A percentile compares a stretch with the other conserved stretches of the same genome.
Evolutionary conservation across 2,888 invertebrate genomes (phyloP).

Genomic region (Acanthococcus lagerstroemiae): DNA sequence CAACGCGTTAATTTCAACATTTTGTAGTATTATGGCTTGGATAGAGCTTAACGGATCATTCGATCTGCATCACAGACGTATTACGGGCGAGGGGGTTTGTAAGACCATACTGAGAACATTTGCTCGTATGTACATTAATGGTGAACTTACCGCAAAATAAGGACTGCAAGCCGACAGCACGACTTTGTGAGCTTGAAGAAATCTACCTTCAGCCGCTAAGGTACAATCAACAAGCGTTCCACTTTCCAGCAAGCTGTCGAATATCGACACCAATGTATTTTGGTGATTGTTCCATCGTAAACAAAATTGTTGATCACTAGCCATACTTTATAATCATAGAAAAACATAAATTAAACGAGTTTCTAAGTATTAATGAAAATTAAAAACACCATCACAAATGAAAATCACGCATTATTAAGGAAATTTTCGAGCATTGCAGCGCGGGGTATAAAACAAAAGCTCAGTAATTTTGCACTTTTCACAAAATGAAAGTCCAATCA

Average conservation of each 20-base stretch:
- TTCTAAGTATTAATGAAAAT: neutral
- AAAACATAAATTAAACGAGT: slow-evolving; percentile 18
- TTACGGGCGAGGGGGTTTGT: too few species aligned
- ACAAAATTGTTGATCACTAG: slow-evolving; percentile 76
- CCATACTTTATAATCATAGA: slow-evolving; percentile 17
- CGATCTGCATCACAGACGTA: too few species aligned
- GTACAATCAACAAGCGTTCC: slow-evolving; percentile 87
- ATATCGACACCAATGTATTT: slow-evolving; percentile 79
- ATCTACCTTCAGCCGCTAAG: slow-evolving; percentile 81
- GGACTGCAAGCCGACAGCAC: slow-evolving; percentile 65
- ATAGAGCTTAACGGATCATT: too few species aligned
- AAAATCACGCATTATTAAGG: slow-evolving; percentile 21
- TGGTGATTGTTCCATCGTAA: slow-evolving; percentile 91
- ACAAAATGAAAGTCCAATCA: slow-evolving; percentile 31
- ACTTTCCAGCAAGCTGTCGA: slow-evolving; percentile 80
- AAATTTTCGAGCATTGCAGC: slow-evolving; percentile 15
- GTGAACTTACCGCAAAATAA: slow-evolving; percentile 43
- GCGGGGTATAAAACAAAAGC: slow-evolving; percentile 30
- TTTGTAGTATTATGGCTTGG: too few species aligned
- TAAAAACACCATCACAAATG: slow-evolving; percentile 23
- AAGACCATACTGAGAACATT: too few species aligned
- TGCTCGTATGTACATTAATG: too few species aligned
- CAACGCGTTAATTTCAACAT: too few species aligned
- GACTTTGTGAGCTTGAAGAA: slow-evolving; percentile 84
- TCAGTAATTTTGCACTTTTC: slow-evolving; percentile 29